Conservation (phyloP, 2,797 vertebrate genomes). For the Trematomus bernacchii region DNA sequence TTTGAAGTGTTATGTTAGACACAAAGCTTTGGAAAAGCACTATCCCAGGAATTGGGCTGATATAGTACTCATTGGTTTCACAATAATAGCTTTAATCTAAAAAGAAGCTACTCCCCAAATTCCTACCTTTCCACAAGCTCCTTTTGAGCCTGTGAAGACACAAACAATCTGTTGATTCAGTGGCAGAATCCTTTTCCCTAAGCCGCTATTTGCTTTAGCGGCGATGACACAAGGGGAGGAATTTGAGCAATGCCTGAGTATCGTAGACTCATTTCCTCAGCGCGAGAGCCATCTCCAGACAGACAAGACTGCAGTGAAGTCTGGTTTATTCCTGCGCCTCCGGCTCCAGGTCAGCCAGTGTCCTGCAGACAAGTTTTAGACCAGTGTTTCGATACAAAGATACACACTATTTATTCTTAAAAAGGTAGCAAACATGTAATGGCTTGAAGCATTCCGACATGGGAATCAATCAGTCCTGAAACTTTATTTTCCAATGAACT, state of each 20-base stretch:
- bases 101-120: conserved; percentile 50
- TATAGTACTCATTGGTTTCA: conserved; percentile 21
- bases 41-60: not conserved
- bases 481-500: conserved; percentile 46
- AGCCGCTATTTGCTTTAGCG: conserved; percentile 78
- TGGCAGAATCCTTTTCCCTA: conserved; percentile 68
- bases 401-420: conserved; percentile 6
- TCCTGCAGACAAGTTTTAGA: conserved; percentile 46
- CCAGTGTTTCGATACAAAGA: conserved; percentile 3
- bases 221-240: conserved; percentile 79
- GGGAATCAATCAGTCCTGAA: conserved; percentile 37
- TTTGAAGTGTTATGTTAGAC: not conserved
- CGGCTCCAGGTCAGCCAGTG: conserved; percentile 53
- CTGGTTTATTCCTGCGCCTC: conserved; percentile 62
- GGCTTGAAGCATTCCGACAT: conserved; percentile 27
- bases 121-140: conserved; percentile 67
- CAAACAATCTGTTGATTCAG: conserved; percentile 79
- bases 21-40: not conserved
- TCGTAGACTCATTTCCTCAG: conserved; percentile 75
- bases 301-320: conserved; percentile 62
- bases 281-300: conserved; percentile 67
- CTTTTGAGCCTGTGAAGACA: conserved; percentile 68
- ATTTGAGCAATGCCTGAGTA: conserved; percentile 77
- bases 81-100: conserved; percentile 10
- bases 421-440: conserved; percentile 22